Conservation (phyloP, 2,113 vertebrate species). For the Anoplopoma fimbria region DNA sequence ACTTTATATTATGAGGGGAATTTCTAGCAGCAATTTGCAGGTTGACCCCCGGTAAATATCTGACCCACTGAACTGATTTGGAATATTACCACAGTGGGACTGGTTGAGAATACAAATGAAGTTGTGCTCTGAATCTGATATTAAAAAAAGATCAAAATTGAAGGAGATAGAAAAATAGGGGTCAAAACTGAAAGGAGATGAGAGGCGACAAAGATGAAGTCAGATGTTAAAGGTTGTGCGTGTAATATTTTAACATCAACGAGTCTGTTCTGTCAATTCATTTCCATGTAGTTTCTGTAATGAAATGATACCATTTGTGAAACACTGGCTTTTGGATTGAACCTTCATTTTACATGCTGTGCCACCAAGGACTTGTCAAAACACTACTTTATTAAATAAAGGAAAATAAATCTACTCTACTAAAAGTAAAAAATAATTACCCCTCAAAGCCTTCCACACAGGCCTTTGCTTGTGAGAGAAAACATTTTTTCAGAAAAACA, state of each 20-base stretch:
- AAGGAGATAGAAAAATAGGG: slow-evolving; percentile 8
- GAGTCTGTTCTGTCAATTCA: not conserved
- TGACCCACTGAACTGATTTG: slow-evolving; percentile 29
- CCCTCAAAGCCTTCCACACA: not conserved
- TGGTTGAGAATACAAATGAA: slow-evolving; percentile 14
- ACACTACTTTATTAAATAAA: not conserved
- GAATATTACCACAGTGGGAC: slow-evolving; percentile 20
- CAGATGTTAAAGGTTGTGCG: slow-evolving; percentile 17
- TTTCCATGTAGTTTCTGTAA: not conserved
- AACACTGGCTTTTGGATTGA: not conserved
- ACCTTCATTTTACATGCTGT: not conserved
- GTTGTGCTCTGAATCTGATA: slow-evolving; percentile 32
- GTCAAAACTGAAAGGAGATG: slow-evolving; percentile 5
- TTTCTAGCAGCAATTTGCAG: slow-evolving; percentile 23
- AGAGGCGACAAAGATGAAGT: slow-evolving; percentile 12
- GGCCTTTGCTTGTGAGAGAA: not conserved
- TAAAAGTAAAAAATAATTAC: not conserved
- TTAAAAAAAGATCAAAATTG: slow-evolving; percentile 25
- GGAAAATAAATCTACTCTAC: not conserved
- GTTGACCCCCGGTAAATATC: slow-evolving; percentile 34
- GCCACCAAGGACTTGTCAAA: not conserved
- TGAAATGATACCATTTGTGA: not conserved
- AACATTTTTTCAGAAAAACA: not conserved
- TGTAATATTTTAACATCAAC: slow-evolving; percentile 24
- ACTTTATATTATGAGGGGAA: not conserved